phyloP scores from a whole-genome alignment of 2,888 invertebrate genomes.

The Chirona hameri region DNA sequence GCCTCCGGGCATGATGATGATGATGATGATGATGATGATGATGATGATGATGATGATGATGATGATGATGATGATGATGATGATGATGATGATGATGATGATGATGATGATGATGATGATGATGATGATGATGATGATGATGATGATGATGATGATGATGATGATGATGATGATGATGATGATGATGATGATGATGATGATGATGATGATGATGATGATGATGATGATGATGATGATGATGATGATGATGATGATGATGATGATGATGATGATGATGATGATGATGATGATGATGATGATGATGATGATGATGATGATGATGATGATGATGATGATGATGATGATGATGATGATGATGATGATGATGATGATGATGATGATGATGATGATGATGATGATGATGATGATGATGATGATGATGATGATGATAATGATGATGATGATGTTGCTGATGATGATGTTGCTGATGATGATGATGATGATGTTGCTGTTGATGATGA shows the following conservation, averaged over 20 bases:
- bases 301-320: slow-evolving; percentile 22
- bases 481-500: too few relatives aligned
- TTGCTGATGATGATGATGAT: too few relatives aligned
- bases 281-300: slow-evolving; percentile 22
- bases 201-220: slow-evolving; percentile 22
- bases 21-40: slow-evolving; percentile 22
- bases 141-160: slow-evolving; percentile 22
- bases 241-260: slow-evolving; percentile 22
- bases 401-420: slow-evolving; percentile 22
- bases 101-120: slow-evolving; percentile 22
- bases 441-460: too few relatives aligned
- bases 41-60: slow-evolving; percentile 22
- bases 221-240: slow-evolving; percentile 22
- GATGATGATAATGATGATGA: too few relatives aligned
- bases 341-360: slow-evolving; percentile 22
- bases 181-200: slow-evolving; percentile 22
- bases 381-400: slow-evolving; percentile 22
- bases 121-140: slow-evolving; percentile 22
- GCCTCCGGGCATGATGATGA: too few relatives aligned
- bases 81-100: slow-evolving; percentile 22
- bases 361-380: slow-evolving; percentile 22
- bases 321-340: slow-evolving; percentile 22
- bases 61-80: slow-evolving; percentile 22
- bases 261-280: slow-evolving; percentile 22
- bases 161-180: slow-evolving; percentile 22